Base-by-base conservation (phyloP, 2,888 invertebrate species). In the Drosophila kanekoi region DNA sequence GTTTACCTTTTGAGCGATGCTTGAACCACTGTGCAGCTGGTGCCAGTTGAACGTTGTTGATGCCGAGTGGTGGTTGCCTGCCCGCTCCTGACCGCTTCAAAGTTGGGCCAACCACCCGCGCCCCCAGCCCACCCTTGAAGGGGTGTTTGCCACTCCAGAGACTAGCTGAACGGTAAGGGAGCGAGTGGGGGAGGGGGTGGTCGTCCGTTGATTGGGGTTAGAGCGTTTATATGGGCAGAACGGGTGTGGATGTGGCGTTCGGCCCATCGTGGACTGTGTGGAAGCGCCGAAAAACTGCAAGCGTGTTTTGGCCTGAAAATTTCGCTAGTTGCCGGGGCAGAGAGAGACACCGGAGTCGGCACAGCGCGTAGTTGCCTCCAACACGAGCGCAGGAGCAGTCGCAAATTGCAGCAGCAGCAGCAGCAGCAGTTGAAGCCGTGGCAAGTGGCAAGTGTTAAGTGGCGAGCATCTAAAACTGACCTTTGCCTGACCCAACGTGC, bases 301-400 rank as follows among this genome's bases (percentile, higher is more conserved):
- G 84, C 86, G 60, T 63, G 60, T 58, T 57, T 54, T 60, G 58
- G 53, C 41, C 62, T 51, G 51, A 79, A 68, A 64, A 71, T 69
- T 64, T 33, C 44, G 58, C 47, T 60, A 14, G 41, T 3, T 23
- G 23, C 43, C 53, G 43, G 54, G 54, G 44, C 44, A 44, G 44
- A 43, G 49, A 44, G 32, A 41, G 63, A 54, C 32, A 54, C 57
- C 38, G 47, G 48, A 23, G 11, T 56, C 49, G 58, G 57, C 61
- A 44, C 40, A 47, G 33, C 41, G 72, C 41, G 70, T 82, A 83
- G 83, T 83, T 83, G 86, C 49, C 70, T 79, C 68, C 75, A 88
- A 82, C 48, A 72, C 86, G 86, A 79, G 86, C 74, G 52, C 51
- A 66, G 57, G 80, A 77, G 51, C 88, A 88, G 83, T 83, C 83